These are phyloP conservation scores for Heteronetta atricapilla DNA, from an alignment of 2,113 vertebrate genomes.

Conservation along the genomic window DNA sequence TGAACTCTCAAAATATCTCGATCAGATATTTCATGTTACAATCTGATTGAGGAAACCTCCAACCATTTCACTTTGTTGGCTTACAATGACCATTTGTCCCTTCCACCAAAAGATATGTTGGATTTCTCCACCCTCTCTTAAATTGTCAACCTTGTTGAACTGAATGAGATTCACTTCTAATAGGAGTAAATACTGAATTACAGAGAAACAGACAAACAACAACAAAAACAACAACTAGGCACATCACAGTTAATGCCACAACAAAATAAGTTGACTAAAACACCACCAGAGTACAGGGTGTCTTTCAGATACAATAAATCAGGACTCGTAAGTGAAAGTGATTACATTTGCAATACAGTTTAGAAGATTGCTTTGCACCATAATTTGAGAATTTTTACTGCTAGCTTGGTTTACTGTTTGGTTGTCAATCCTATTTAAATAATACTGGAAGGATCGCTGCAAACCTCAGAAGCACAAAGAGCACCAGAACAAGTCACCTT, in stretches of 20 bases:
- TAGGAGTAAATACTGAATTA: not conserved
- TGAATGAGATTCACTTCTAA: not conserved
- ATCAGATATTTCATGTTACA: not conserved
- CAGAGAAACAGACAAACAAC: not conserved
- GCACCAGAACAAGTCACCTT: not conserved
- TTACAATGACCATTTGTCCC: not conserved
- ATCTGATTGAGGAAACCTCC: not conserved
- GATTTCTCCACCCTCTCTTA: not conserved
- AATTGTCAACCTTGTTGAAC: not conserved
- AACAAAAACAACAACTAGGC: not conserved
- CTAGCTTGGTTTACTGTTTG: constrained; percentile 54
- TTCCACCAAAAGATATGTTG: not conserved
- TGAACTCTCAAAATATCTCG: not conserved
- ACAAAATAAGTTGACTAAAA: not conserved
- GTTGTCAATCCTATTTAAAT: constrained; percentile 46
- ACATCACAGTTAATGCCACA: not conserved
- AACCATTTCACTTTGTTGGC: not conserved
- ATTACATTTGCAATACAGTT: not conserved
- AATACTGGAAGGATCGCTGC: not conserved
- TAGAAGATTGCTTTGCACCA: constrained; percentile 20
- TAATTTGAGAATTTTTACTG: constrained; percentile 40
- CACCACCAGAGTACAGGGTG: not conserved
- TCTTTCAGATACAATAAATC: constrained; percentile 60
- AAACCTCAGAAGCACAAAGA: not conserved
- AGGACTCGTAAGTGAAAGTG: constrained; percentile 45